Evolutionary conservation across 2,797 vertebrate species (phyloP), one percentile per base, ranked within the genome.

Genomic region (Acestrorhynchus altus): DNA sequence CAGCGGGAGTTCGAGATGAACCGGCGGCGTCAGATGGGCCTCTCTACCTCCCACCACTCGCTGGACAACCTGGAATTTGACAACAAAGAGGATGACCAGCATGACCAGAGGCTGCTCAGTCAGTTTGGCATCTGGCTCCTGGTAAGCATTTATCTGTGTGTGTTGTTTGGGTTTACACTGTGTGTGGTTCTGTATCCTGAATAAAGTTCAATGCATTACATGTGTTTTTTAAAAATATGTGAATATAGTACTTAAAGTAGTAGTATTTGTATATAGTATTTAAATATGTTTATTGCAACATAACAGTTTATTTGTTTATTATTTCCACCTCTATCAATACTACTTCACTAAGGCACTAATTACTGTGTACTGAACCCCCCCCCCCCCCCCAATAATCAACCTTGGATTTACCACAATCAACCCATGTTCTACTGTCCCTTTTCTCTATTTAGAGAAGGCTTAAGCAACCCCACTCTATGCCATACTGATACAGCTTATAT

Each of bases 41-140:
- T 99, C 56, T 98, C 98, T 0, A 95, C 97, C 69, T 99, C 98
- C 18, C 97, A 97, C 86, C 98, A 99, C 77, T 99, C 98, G 40
- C 90, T 99, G 86, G 98, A 99, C 88, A 98, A 99, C 85, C 94
- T 96, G 0, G 98, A 99, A 85, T 99, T 98, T 81, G 98, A 99
- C 85, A 99, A 99, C 92, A 99, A 99, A 88, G 98, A 99, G 76
- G 98, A 99, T 18, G 97, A 99, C 85, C 98, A 98, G 87, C 97
- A 99, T 0, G 98, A 99, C 90, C 98, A 99, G 86, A 94, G 98
- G 7, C 96, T 99, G 26, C 93, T 99, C 86, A 99, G 98, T 83
- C 98, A 99, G 83, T 99, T 99, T 81, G 98, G 97, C 87, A 99
- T 99, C 88, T 99, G 98, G 98, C 98, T 99, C 88, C 91, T 99